Conservation (phyloP, 2,113 vertebrate genomes). For the Condylura cristata region DNA sequence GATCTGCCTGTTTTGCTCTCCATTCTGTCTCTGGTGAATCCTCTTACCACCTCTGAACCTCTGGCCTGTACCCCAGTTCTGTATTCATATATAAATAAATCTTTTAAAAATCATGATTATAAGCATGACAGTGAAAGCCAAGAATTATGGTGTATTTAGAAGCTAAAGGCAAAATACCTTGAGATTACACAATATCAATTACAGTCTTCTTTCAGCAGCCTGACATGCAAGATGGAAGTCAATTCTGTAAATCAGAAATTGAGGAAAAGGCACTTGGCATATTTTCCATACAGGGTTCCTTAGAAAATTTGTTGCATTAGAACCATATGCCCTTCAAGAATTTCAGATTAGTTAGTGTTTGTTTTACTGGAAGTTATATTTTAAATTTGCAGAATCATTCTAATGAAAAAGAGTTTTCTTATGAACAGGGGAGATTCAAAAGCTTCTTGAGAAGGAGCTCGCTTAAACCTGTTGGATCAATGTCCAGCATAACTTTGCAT, state of each 20-base stretch:
- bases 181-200: not conserved
- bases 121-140: not conserved
- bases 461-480: not conserved
- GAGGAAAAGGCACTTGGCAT: not conserved
- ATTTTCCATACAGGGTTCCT: not conserved
- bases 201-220: not conserved
- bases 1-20: too few species aligned
- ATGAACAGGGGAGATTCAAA: not conserved
- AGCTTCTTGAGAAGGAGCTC: not conserved
- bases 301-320: constrained; percentile 9
- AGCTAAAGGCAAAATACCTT: not conserved
- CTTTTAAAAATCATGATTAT: not conserved
- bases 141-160: not conserved
- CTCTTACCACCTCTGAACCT: too few species aligned
- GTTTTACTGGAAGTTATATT: not conserved
- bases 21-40: too few species aligned
- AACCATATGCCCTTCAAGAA: not conserved
- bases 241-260: not conserved
- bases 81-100: too few species aligned
- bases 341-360: not conserved
- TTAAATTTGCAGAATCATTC: not conserved
- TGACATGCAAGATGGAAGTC: not conserved
- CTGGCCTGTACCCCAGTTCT: too few species aligned
- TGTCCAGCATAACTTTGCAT: not conserved
- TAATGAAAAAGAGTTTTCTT: not conserved